Evolutionary conservation across 37 sponge, comb jelly and placozoan species (phyloP).

Genomic region (Crambe crambe): DNA sequence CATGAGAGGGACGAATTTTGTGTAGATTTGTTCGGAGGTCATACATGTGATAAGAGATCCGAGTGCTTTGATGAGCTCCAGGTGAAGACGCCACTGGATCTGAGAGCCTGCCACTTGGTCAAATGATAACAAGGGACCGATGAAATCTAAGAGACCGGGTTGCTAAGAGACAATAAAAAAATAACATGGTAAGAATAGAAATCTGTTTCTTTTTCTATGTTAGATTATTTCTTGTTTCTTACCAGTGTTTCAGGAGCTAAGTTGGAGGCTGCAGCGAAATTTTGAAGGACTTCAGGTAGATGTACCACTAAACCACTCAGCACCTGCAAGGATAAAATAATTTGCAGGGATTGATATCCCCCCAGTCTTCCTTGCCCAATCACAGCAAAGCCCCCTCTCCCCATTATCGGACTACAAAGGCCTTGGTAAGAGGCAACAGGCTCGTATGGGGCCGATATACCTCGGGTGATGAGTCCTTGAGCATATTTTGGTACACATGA

Average conservation of each 20-base stretch:
- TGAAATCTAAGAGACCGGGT: slow-evolving; percentile 75
- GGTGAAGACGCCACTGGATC: slow-evolving; percentile 71
- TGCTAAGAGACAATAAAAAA: slow-evolving; percentile 34
- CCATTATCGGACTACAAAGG: no score
- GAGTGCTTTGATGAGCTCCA: slow-evolving; percentile 29
- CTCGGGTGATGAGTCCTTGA: slow-evolving; percentile 46
- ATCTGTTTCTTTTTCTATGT: no score
- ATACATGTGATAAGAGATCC: slow-evolving; percentile 32
- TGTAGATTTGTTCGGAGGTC: slow-evolving; percentile 80
- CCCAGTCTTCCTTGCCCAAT: no score
- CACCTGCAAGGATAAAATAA: background rate
- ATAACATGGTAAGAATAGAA: background rate
- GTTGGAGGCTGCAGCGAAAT: slow-evolving; percentile 23
- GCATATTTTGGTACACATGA: slow-evolving; percentile 32
- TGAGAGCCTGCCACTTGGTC: slow-evolving; percentile 36
- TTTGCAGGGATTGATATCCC: background rate
- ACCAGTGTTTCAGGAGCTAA: slow-evolving; percentile 51
- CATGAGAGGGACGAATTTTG: slow-evolving; percentile 70
- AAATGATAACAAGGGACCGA: slow-evolving; percentile 34
- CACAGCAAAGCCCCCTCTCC: no score
- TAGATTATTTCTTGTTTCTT: no score
- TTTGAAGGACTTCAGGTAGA: background rate
- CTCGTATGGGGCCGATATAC: no score
- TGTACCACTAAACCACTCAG: background rate
- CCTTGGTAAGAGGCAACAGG: no score